Evolutionary conservation across 2,113 vertebrate species (phyloP), one percentile per base, ranked within the genome.

Genomic region (Ammodytes dubius): DNA sequence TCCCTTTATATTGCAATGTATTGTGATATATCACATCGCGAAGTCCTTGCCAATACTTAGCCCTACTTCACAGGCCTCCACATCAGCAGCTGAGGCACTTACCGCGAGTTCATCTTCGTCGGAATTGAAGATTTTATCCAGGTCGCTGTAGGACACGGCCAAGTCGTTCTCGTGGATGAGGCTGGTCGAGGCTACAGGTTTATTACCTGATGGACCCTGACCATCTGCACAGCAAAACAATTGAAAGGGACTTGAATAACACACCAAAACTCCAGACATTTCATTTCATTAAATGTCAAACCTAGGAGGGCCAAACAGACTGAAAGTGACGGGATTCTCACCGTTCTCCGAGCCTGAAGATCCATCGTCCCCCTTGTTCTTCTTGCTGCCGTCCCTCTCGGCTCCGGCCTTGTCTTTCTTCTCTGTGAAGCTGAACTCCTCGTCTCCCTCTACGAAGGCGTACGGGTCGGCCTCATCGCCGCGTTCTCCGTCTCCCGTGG

Each of bases 101-200:
- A 99, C 97, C 81, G 96, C 93, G 47, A 97, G 91, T 68, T 99
- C 97, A 88, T 99, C 97, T 92, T 98, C 97, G 86, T 99, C 97
- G 10, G 97, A 98, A 86, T 99, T 98, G 92, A 99, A 99, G 87
- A 99, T 97, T 94, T 99, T 98, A 95, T 99, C 97, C 64, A 99
- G 95, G 91, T 99, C 97, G 8, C 96, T 98, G 53, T 96, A 96
- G 49, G 97, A 99, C 70, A 98, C 97, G 54, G 97, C 96, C 70
- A 98, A 88, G 87, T 97, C 96, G 56, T 96, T 96, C 89, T 97
- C 97, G 40, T 97, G 96, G 89, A 98, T 97, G 84, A 99, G 96
- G 91, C 97, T 99, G 64, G 96, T 97, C 2, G 97, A 98, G 69
- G 96, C 95, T 63, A 95, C 92, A 67, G 97, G 96, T 77, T 96